phyloP scores from a whole-genome alignment of 2,113 vertebrate species.

The Leptodactylus fuscus region DNA sequence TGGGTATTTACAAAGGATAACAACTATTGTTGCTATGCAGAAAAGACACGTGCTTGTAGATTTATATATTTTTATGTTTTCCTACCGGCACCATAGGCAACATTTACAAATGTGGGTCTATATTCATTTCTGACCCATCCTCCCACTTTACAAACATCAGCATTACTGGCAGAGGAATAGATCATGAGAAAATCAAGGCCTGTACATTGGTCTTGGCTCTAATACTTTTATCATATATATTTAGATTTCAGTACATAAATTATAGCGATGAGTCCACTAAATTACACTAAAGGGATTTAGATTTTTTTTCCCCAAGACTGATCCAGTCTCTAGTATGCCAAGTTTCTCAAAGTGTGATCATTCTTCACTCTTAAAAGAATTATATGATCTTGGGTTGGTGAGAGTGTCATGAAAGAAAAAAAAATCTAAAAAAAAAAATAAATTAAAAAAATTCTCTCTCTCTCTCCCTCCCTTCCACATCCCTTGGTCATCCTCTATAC shows the following conservation, averaged over 20 bases:
- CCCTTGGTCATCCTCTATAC: no score
- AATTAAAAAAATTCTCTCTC: no score
- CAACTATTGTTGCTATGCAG: no score
- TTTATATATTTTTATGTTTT: no score
- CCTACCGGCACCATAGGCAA: neutral
- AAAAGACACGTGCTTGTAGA: no score
- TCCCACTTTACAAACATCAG: neutral
- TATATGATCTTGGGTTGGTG: neutral
- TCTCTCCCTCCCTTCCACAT: no score
- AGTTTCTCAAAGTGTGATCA: neutral
- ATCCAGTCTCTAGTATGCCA: neutral
- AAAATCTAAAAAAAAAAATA: no score
- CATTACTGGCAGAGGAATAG: neutral
- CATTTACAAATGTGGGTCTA: neutral
- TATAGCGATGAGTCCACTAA: neutral
- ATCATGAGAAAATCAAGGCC: conserved; percentile 1
- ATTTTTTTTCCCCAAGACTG: neutral
- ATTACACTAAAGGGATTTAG: neutral
- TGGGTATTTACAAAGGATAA: no score
- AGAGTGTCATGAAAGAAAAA: neutral
- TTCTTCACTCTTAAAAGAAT: neutral
- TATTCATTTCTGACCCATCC: neutral
- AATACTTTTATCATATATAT: no score
- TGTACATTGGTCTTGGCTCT: neutral
- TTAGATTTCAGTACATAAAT: neutral